Evolutionary conservation across 2,797 vertebrate genomes (phyloP).

Genomic region (Salmo trutta): DNA sequence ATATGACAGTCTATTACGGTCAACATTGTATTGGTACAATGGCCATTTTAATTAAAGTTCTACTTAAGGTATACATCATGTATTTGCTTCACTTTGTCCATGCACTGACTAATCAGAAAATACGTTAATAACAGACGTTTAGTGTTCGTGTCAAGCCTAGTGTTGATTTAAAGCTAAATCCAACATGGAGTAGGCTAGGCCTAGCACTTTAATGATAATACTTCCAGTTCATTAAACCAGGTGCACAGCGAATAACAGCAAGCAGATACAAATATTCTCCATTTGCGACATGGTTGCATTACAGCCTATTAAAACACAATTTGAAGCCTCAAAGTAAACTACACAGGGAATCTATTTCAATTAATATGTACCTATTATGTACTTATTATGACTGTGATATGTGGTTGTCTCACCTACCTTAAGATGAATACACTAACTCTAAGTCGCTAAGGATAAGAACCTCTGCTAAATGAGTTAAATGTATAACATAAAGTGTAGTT

Average conservation of each 20-base stretch:
- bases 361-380: conserved; percentile 47
- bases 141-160: conserved; percentile 57
- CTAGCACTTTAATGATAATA: conserved; percentile 61
- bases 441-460: no score
- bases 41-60: conserved; percentile 66
- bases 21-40: conserved; percentile 66
- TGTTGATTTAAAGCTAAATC: conserved; percentile 68
- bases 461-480: no score
- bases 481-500: no score
- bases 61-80: conserved; percentile 64
- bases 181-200: conserved; percentile 50
- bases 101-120: conserved; percentile 59
- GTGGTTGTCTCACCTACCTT: no score
- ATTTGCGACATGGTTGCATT: conserved; percentile 41
- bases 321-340: conserved; percentile 47
- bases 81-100: conserved; percentile 54
- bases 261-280: conserved; percentile 59
- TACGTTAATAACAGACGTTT: conserved; percentile 55
- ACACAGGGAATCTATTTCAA: conserved; percentile 46
- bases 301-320: conserved; percentile 34
- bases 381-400: no score
- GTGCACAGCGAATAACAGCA: conserved; percentile 51
- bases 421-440: no score
- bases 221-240: conserved; percentile 66
- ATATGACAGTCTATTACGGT: conserved; percentile 43